Conservation (phyloP, 2,113 vertebrate genomes). For the Aptenodytes patagonicus region DNA sequence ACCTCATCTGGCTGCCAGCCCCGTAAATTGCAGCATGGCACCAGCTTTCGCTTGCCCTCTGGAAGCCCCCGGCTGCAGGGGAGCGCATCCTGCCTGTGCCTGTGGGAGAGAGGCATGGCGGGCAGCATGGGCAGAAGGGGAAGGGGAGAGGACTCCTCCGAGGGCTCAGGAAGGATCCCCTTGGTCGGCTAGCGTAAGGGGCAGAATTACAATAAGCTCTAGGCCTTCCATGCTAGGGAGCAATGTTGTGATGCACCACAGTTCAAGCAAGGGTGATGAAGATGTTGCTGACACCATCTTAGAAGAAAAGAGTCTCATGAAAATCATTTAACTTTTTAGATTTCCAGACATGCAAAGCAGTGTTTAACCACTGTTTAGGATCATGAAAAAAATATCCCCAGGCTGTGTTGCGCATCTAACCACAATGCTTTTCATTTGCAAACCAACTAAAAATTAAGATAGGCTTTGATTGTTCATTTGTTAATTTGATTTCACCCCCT, state of each 20-base stretch:
- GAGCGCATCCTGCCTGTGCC: neutral
- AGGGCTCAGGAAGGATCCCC: neutral
- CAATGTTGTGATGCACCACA: neutral
- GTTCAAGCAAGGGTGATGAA: neutral
- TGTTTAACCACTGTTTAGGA: slow-evolving; percentile 1
- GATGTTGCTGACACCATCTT: neutral
- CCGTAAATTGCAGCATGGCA: neutral
- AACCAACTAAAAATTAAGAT: slow-evolving; percentile 1
- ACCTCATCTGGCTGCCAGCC: neutral
- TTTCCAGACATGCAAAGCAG: neutral
- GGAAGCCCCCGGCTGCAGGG: neutral
- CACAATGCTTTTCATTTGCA: neutral
- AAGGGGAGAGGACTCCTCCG: neutral
- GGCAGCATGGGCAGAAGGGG: neutral
- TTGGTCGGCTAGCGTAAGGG: neutral
- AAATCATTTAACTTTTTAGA: neutral
- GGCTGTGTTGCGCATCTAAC: neutral
- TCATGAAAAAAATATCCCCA: slow-evolving; percentile 5
- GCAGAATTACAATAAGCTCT: neutral
- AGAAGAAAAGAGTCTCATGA: neutral
- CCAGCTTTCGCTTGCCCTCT: neutral
- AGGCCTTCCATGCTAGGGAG: neutral
- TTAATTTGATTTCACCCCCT: neutral
- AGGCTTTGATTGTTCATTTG: slow-evolving; percentile 23
- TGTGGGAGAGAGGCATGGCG: neutral